Percentiles rank a stretch among this genome's conserved stretches.
These are phyloP conservation scores for Sinodicranocentrus sp. DNA, from an alignment of 2,888 invertebrate genomes.

Conservation along the genomic window DNA sequence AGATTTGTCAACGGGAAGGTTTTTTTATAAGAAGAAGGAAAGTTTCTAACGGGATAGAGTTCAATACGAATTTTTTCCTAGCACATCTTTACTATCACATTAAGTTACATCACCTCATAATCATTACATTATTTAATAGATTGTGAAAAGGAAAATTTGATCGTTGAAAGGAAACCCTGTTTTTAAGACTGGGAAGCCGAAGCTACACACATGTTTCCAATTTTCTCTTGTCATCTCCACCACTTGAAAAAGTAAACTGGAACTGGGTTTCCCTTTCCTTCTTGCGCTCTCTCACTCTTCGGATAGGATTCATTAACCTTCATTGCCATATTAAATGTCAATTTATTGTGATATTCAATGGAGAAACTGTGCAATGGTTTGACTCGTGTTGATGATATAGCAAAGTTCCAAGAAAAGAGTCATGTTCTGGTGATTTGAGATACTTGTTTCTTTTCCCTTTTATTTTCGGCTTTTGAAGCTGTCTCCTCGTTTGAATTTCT, in stretches of 20 bases:
- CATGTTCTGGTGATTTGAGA: no score
- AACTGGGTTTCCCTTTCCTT: not conserved
- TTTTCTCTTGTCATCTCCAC: conserved; percentile 16
- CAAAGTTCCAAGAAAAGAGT: not conserved
- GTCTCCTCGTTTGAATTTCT: no score
- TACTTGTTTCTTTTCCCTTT: no score
- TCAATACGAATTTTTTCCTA: not conserved
- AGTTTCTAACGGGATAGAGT: no score
- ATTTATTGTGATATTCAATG: conserved; percentile 43
- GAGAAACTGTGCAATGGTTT: not conserved
- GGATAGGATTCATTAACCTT: conserved; percentile 44
- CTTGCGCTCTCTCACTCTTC: not conserved
- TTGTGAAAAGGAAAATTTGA: conserved; percentile 8
- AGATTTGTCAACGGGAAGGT: no score
- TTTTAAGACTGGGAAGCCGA: not conserved
- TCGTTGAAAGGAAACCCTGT: conserved; percentile 1
- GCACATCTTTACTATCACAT: conserved; percentile 52
- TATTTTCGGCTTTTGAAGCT: no score
- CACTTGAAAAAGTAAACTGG: not conserved
- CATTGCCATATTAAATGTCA: conserved; percentile 61
- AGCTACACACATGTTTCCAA: conserved; percentile 40
- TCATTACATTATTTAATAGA: conserved; percentile 58
- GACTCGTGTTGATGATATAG: not conserved
- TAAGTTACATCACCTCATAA: conserved; percentile 65
- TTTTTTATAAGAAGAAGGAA: no score